Percentiles rank a stretch among this genome's conserved stretches.
Conservation (phyloP, 2,113 vertebrate species). For the Scortum barcoo region DNA sequence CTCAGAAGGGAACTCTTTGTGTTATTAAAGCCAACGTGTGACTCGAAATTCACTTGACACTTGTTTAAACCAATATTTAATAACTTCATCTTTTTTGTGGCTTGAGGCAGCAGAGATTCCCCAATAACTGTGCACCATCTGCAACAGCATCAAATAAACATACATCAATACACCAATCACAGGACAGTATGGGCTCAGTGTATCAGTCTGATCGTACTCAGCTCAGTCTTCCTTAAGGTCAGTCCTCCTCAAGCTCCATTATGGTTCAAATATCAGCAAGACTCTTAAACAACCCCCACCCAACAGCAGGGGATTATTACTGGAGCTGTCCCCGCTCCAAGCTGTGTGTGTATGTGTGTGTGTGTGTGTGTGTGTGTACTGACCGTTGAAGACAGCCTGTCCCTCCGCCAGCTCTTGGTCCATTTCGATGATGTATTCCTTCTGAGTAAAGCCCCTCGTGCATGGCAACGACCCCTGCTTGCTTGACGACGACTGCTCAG, state of each 20-base stretch:
- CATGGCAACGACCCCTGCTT: conserved; percentile 55
- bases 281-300: conserved; percentile 63
- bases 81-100: neutral
- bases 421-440: conserved; percentile 64
- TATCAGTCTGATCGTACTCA: conserved; percentile 18
- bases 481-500: conserved; percentile 14
- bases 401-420: conserved; percentile 66
- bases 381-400: conserved; percentile 74
- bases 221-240: conserved; percentile 39
- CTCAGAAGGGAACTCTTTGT: too few species aligned
- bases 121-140: neutral
- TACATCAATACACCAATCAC: neutral
- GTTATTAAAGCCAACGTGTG: too few species aligned
- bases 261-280: conserved; percentile 62
- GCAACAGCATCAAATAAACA: neutral
- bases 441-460: conserved; percentile 68
- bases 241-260: conserved; percentile 37
- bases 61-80: neutral
- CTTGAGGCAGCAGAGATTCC: neutral
- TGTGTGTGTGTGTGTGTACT: conserved; percentile 38
- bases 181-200: conserved; percentile 19
- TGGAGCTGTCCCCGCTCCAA: conserved; percentile 29
- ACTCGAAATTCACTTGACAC: too few species aligned
- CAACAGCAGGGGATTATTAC: conserved; percentile 67
- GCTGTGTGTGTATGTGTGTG: conserved; percentile 11